Evolutionary conservation across 2,113 vertebrate genomes (phyloP).

Genomic region (Alectura lathami): DNA sequence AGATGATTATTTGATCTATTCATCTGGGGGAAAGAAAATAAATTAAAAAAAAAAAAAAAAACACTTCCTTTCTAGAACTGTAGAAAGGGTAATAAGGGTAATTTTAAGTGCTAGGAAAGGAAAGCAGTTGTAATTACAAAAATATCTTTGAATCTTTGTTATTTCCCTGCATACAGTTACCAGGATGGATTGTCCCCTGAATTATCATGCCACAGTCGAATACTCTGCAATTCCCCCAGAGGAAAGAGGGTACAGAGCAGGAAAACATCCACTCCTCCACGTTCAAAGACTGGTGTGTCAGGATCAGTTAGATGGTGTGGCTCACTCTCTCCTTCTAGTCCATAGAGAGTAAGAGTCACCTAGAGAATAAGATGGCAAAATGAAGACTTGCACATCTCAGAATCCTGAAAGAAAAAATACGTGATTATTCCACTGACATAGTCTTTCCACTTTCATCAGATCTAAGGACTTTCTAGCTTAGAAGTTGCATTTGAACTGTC

Average conservation of each 20-base stretch:
- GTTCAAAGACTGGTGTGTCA: conserved; percentile 85
- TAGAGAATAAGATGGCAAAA: conserved; percentile 52
- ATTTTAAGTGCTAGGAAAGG: neutral
- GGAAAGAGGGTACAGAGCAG: conserved; percentile 91
- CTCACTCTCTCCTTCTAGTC: conserved; percentile 90
- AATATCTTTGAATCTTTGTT: neutral
- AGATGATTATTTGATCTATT: neutral
- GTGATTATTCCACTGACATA: neutral
- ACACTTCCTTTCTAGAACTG: neutral
- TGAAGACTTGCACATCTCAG: neutral
- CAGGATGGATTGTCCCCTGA: conserved; percentile 88
- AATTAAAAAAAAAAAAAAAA: neutral
- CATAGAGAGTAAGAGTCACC: conserved; percentile 89
- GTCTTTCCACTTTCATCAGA: neutral
- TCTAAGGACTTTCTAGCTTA: neutral
- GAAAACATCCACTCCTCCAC: conserved; percentile 89
- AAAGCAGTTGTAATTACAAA: neutral
- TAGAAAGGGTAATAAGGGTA: neutral
- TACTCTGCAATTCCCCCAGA: conserved; percentile 86
- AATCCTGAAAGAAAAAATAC: neutral
- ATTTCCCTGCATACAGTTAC: conserved; percentile 61
- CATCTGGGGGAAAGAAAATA: neutral
- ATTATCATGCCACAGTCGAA: conserved; percentile 94
- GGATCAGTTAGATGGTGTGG: conserved; percentile 88
- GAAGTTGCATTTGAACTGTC: neutral